These are phyloP conservation scores for Pseudococcus longispinus DNA, from an alignment of 2,888 invertebrate species.

Conservation along the genomic window DNA sequence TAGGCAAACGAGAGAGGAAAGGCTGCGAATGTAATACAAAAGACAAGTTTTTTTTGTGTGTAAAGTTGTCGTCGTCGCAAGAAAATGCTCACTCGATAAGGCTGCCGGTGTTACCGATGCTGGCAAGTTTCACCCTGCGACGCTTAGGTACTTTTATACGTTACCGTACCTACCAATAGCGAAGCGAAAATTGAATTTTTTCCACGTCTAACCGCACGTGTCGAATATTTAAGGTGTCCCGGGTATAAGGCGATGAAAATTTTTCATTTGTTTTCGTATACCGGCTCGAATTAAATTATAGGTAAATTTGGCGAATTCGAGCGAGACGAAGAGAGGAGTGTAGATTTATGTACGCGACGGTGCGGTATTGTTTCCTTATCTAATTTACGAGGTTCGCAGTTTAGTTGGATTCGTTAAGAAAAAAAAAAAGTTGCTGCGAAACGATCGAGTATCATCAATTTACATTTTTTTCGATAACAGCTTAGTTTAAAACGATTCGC, in stretches of 20 bases:
- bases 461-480: slow-evolving; percentile 16
- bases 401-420: not conserved
- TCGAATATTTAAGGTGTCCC: not conserved
- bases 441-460: not conserved
- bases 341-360: slow-evolving; percentile 5
- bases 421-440: not conserved
- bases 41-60: slow-evolving; percentile 25
- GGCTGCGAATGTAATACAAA: slow-evolving; percentile 38
- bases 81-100: not conserved
- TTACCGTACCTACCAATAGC: not conserved
- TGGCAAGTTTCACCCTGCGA: no score
- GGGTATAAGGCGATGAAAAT: not conserved
- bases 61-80: not conserved
- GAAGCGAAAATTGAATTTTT: slow-evolving; percentile 23
- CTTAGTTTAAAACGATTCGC: not conserved
- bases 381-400: not conserved
- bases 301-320: not conserved
- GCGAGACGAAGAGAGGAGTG: not conserved
- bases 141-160: not conserved
- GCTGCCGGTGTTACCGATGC: not conserved
- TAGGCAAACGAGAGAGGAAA: slow-evolving; percentile 33
- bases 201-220: not conserved
- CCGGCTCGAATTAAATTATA: not conserved
- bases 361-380: slow-evolving; percentile 8
- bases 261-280: not conserved